Evolutionary conservation across 1,140 invertebrate genomes (phyloP).

Genomic region (Hylaeus volcanicus): DNA sequence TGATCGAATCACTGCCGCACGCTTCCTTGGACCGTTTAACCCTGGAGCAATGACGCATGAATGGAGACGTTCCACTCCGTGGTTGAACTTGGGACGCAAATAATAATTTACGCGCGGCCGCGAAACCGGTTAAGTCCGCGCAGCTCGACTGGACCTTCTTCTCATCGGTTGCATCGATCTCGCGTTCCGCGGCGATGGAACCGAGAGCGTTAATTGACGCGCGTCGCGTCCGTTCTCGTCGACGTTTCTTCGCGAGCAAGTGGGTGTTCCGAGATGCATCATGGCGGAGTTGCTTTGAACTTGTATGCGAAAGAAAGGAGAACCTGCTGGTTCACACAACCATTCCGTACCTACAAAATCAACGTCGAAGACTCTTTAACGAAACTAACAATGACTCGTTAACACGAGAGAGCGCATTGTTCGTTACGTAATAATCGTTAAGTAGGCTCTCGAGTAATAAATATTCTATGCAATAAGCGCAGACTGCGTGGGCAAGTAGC

Average conservation of each 20-base stretch:
- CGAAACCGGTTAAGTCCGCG: slow-evolving; percentile 33
- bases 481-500: no score
- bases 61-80: slow-evolving; percentile 24
- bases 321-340: neutral
- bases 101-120: slow-evolving; percentile 20
- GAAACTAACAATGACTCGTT: no score
- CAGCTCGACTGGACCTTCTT: neutral
- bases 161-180: slow-evolving; percentile 1
- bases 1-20: slow-evolving; percentile 59
- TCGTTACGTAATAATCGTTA: no score
- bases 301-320: neutral
- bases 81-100: slow-evolving; percentile 27
- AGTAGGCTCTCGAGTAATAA: no score
- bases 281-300: no score
- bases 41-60: slow-evolving; percentile 54
- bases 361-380: no score
- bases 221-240: no score
- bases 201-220: neutral
- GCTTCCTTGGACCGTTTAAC: slow-evolving; percentile 56
- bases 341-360: neutral
- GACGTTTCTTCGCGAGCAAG: no score
- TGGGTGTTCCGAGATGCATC: no score
- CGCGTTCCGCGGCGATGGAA: neutral
- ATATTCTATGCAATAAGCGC: no score
- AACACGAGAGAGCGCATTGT: no score